phyloP scores from a whole-genome alignment of 2,888 invertebrate species.

The Plagiodera versicolora region DNA sequence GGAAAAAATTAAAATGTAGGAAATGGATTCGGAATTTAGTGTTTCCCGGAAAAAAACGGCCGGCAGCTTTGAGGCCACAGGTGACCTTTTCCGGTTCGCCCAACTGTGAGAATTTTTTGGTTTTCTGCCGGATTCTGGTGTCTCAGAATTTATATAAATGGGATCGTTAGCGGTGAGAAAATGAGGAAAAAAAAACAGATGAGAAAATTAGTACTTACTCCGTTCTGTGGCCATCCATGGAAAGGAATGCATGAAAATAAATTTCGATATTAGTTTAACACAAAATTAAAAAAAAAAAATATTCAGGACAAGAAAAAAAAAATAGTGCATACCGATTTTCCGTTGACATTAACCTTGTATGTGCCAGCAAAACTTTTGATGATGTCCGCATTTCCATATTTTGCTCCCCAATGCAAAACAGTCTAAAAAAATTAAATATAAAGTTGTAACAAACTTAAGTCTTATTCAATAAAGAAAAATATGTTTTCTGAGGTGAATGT shows the following conservation, averaged over 20 bases:
- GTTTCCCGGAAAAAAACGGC: conserved; percentile 17
- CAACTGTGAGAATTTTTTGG: conserved; percentile 9
- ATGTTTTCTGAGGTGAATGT: background rate
- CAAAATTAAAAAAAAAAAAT: conserved; percentile 18
- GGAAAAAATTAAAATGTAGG: conserved; percentile 11
- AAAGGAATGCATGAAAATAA: conserved; percentile 58
- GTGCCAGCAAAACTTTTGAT: conserved; percentile 91
- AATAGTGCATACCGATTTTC: conserved; percentile 73
- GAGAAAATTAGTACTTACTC: conserved; percentile 55
- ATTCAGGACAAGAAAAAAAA: no score
- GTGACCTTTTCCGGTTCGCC: conserved; percentile 18
- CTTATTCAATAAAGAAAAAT: no score
- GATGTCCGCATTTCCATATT: conserved; percentile 88
- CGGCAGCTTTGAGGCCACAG: conserved; percentile 17
- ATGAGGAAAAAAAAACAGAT: background rate
- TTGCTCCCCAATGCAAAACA: conserved; percentile 95
- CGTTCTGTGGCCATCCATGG: conserved; percentile 56
- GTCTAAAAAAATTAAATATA: conserved; percentile 64
- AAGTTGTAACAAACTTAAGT: background rate
- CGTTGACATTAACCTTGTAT: conserved; percentile 81
- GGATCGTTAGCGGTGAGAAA: background rate
- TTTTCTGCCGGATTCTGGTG: background rate
- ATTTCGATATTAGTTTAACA: conserved; percentile 40
- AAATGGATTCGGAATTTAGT: conserved; percentile 18
- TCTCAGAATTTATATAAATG: background rate